phyloP scores from a whole-genome alignment of 53 echinoderm and acorn worm genomes.

The Apostichopus leukothele region DNA sequence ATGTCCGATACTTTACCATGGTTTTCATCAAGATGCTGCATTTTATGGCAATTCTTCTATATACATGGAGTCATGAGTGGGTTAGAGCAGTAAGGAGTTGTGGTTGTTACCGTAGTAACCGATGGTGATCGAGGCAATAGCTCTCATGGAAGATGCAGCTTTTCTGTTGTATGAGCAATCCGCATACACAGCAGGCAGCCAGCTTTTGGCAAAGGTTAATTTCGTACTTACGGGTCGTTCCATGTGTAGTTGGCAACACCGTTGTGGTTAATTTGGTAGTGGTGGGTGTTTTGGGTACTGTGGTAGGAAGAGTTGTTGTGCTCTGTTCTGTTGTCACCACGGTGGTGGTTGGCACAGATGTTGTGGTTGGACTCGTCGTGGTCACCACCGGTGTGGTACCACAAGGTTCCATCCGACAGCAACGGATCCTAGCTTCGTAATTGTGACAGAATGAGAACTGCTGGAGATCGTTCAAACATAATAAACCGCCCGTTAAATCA shows the following conservation, averaged over 20 bases:
- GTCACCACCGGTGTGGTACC: neutral
- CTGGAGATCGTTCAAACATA: neutral
- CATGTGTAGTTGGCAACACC: slow-evolving; percentile 5
- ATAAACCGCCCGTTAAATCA: neutral
- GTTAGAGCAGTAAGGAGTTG: too few species aligned
- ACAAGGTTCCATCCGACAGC: slow-evolving; percentile 12
- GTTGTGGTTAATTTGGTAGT: slow-evolving; percentile 4
- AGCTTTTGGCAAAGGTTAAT: neutral
- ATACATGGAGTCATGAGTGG: too few species aligned
- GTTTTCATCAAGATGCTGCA: too few species aligned
- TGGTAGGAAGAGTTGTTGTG: neutral
- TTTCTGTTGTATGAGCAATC: too few species aligned
- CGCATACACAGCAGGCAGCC: neutral
- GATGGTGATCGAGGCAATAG: too few species aligned
- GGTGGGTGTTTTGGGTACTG: neutral
- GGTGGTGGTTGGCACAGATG: neutral
- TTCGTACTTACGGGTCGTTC: slow-evolving; percentile 31
- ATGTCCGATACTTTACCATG: too few species aligned
- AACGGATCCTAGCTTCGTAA: slow-evolving; percentile 4
- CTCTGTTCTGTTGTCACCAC: neutral
- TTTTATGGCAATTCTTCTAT: too few species aligned
- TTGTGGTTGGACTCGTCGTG: neutral
- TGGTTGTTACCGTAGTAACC: too few species aligned
- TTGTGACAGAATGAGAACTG: slow-evolving; percentile 5
- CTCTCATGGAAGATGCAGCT: too few species aligned